A percentile compares a stretch with the other conserved stretches of the same genome.
Evolutionary conservation across 2,113 vertebrate species (phyloP).

Genomic region (Channa maculata): DNA sequence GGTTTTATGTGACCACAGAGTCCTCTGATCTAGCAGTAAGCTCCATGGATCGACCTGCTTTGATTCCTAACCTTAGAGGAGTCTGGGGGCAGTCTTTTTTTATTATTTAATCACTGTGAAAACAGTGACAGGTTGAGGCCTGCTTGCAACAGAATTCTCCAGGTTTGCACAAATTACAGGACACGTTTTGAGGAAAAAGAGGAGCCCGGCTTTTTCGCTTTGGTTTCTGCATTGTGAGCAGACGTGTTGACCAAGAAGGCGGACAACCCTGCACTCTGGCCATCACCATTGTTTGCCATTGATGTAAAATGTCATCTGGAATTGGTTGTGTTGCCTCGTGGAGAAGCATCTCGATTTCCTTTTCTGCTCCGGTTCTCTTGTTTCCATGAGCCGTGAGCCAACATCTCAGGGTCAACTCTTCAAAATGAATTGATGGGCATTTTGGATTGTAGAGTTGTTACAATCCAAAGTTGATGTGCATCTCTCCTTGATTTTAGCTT

Average conservation of each 20-base stretch:
- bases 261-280: conserved; percentile 55
- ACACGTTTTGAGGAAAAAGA: conserved; percentile 3
- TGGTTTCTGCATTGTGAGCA: conserved; percentile 30
- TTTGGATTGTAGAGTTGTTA: background rate
- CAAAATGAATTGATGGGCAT: conserved; percentile 9
- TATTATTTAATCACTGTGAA: conserved; percentile 57
- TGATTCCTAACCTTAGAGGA: conserved; percentile 53
- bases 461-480: background rate
- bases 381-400: conserved; percentile 29
- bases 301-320: conserved; percentile 77
- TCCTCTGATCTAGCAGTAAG: conserved; percentile 56
- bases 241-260: conserved; percentile 45
- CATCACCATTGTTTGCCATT: conserved; percentile 52
- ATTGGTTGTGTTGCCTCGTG: conserved; percentile 67
- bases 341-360: conserved; percentile 55
- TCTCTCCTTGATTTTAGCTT: background rate
- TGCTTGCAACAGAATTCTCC: conserved; percentile 21
- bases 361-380: conserved; percentile 49
- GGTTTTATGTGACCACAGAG: conserved; percentile 53
- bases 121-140: conserved; percentile 30
- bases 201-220: conserved; percentile 29
- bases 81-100: conserved; percentile 34
- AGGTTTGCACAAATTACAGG: conserved; percentile 38
- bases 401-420: conserved; percentile 27
- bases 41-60: conserved; percentile 48